Evolutionary conservation across 2,113 vertebrate species (phyloP).

Genomic region (Otis tarda): DNA sequence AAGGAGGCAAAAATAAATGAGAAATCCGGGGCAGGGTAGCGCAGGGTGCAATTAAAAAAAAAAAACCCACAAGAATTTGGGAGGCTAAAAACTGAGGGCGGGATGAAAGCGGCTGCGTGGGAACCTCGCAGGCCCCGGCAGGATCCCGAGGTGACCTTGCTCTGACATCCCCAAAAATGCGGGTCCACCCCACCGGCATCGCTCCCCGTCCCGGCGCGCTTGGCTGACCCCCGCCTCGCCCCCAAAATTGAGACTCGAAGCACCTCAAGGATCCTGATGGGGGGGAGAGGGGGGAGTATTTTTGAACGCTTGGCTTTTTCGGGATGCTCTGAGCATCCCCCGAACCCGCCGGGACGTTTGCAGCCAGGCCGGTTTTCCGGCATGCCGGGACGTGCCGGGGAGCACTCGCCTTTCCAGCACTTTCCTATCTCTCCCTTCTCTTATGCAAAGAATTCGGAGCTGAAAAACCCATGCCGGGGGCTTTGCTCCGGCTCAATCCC

Average conservation of each 20-base stretch:
- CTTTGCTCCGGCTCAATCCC: not conserved
- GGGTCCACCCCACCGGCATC: rapidly evolving
- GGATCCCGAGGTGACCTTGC: not conserved
- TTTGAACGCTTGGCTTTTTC: rapidly evolving
- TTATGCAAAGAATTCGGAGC: not conserved
- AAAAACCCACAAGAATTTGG: not conserved
- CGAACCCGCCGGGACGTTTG: rapidly evolving
- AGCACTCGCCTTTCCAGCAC: not conserved
- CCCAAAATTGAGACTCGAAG: rapidly evolving
- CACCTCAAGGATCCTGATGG: rapidly evolving
- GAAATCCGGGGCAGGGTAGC: rapidly evolving
- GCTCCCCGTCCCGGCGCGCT: rapidly evolving
- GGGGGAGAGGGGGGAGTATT: rapidly evolving
- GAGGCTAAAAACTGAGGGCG: not conserved
- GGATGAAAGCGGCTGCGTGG: slow-evolving; percentile 14
- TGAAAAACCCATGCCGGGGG: not conserved
- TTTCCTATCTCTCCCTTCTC: slow-evolving; percentile 1
- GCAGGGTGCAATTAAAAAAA: not conserved
- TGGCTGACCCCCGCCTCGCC: rapidly evolving
- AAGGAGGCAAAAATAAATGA: not conserved
- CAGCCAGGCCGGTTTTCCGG: not conserved
- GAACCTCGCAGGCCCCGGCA: not conserved
- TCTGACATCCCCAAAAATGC: not conserved
- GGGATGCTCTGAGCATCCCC: not conserved
- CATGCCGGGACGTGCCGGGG: not conserved